A percentile compares a stretch with the other conserved stretches of the same genome.
These are phyloP conservation scores for Lasioglossum pauxillum DNA, from an alignment of 2,888 invertebrate species.

Conservation along the genomic window DNA sequence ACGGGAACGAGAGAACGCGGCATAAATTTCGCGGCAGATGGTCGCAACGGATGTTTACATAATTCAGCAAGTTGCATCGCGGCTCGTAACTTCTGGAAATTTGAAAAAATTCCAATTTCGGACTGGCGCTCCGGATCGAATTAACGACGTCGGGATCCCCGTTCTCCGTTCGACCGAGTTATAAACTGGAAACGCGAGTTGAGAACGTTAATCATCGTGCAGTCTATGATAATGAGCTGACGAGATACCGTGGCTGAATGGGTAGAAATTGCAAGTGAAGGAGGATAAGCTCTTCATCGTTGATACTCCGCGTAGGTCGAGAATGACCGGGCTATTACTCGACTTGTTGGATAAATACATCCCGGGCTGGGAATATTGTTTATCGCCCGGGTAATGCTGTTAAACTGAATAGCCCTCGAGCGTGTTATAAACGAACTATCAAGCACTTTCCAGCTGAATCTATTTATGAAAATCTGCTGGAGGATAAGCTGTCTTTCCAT, in stretches of 20 bases:
- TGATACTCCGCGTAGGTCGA: slow-evolving; percentile 16
- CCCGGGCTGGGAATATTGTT: slow-evolving; percentile 23
- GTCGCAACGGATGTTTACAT: slow-evolving; percentile 20
- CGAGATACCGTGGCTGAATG: slow-evolving; percentile 56
- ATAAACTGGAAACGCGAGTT: slow-evolving; percentile 35
- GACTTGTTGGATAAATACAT: slow-evolving; percentile 31
- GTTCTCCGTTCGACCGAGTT: slow-evolving; percentile 12
- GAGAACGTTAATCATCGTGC: slow-evolving; percentile 49
- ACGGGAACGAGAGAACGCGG: background rate
- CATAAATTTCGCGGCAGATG: slow-evolving; percentile 12
- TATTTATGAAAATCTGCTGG: background rate
- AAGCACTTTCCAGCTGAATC: background rate
- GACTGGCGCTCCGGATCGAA: slow-evolving; percentile 14
- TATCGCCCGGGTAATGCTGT: slow-evolving; percentile 23
- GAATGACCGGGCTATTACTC: slow-evolving; percentile 42
- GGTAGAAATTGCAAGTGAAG: slow-evolving; percentile 45
- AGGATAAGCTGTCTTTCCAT: background rate
- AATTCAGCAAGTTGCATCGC: background rate
- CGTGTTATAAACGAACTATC: background rate
- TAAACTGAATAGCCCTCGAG: background rate
- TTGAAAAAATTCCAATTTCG: slow-evolving; percentile 20
- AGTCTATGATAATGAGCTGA: slow-evolving; percentile 55
- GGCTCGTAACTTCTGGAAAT: background rate
- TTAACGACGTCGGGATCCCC: slow-evolving; percentile 21
- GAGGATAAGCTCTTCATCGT: slow-evolving; percentile 56